A percentile compares a stretch with the other conserved stretches of the same genome.
Evolutionary conservation across 2,797 vertebrate species (phyloP).

Genomic region (Sebastolobus alascanus): DNA sequence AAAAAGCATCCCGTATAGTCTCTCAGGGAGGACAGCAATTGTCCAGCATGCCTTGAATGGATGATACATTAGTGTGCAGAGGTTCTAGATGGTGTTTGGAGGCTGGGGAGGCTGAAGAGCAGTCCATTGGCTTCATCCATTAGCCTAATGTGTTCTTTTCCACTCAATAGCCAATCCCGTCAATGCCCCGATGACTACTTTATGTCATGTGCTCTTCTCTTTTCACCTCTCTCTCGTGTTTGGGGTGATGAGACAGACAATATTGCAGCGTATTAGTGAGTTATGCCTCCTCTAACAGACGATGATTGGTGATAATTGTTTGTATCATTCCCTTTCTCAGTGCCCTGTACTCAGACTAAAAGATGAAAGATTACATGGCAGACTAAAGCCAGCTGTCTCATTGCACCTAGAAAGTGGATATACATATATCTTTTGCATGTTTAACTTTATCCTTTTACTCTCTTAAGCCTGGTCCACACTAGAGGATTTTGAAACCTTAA

Average conservation of each 20-base stretch:
- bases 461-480: not conserved
- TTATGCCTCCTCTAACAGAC: slow-evolving; percentile 16
- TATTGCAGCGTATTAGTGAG: slow-evolving; percentile 14
- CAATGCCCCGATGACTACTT: slow-evolving; percentile 58
- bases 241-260: slow-evolving; percentile 41
- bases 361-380: slow-evolving; percentile 12
- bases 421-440: not conserved
- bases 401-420: not conserved
- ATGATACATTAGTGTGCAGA: slow-evolving; percentile 68
- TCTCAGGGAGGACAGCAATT: slow-evolving; percentile 33
- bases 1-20: slow-evolving; percentile 39
- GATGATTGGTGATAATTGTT: slow-evolving; percentile 8
- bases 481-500: not conserved
- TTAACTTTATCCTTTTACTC: not conserved
- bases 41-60: slow-evolving; percentile 38
- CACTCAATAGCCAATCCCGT: slow-evolving; percentile 58
- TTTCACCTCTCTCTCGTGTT: slow-evolving; percentile 52
- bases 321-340: not conserved
- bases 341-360: not conserved
- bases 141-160: slow-evolving; percentile 78
- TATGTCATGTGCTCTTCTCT: slow-evolving; percentile 45
- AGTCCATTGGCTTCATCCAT: slow-evolving; percentile 71
- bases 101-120: slow-evolving; percentile 50
- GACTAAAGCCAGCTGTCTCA: not conserved
- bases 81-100: slow-evolving; percentile 59